Conservation (phyloP, 37 sponge, comb jelly and placozoan species). For the Oopsacas minuta region DNA sequence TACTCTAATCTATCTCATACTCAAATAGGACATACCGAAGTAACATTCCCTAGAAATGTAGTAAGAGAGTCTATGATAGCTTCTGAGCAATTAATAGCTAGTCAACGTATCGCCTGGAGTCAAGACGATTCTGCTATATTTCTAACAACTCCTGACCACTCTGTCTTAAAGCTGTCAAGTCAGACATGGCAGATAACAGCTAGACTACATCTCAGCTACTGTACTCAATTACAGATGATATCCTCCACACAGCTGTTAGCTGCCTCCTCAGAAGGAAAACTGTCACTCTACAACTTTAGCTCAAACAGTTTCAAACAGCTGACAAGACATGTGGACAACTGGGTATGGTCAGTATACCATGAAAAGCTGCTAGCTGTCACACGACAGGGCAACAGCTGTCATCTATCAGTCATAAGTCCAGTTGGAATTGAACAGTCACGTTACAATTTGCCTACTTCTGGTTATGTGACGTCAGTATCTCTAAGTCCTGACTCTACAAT, state of each 20-base stretch:
- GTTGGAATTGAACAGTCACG: background rate
- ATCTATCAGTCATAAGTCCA: background rate
- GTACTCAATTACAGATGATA: background rate
- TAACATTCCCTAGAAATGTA: background rate
- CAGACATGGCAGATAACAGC: background rate
- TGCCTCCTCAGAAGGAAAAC: background rate
- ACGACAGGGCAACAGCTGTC: background rate
- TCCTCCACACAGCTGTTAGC: background rate
- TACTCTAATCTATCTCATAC: background rate
- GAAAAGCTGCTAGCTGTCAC: background rate
- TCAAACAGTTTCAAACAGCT: background rate
- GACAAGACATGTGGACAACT: background rate
- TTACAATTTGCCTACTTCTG: background rate
- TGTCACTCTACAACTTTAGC: background rate
- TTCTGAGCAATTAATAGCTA: background rate
- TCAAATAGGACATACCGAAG: background rate
- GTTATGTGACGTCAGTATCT: background rate
- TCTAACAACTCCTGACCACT: background rate
- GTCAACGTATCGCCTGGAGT: conserved; percentile 9
- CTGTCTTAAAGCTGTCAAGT: background rate
- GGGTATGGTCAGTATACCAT: background rate
- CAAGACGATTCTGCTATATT: background rate
- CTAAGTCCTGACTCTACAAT: background rate
- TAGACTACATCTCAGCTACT: background rate
- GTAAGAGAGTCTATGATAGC: background rate